Percentiles rank a stretch among this genome's conserved stretches.
phyloP scores from a whole-genome alignment of 1,140 invertebrate genomes.

The Brachystomella parvula region DNA sequence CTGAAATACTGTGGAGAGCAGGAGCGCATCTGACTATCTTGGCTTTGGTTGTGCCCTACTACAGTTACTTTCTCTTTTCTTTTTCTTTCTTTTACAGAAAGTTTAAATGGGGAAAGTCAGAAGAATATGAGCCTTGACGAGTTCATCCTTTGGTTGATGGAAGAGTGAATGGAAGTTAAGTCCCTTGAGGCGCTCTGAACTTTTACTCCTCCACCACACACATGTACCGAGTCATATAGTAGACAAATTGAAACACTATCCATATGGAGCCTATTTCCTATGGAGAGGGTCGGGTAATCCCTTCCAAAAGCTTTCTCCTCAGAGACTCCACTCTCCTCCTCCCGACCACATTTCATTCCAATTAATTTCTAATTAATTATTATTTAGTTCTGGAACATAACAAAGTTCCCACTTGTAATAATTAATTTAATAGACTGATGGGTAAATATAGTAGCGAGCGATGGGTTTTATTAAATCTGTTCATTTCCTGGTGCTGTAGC shows the following conservation, averaged over 20 bases:
- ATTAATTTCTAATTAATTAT: slow-evolving; percentile 14
- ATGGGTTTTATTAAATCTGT: too few species aligned
- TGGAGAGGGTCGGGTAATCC: neutral
- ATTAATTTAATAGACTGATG: too few species aligned
- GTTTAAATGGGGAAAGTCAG: too few species aligned
- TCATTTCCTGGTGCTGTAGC: too few species aligned
- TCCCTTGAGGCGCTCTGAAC: neutral
- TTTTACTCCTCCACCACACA: neutral
- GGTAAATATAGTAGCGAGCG: too few species aligned
- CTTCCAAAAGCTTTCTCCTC: neutral
- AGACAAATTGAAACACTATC: slow-evolving; percentile 6
- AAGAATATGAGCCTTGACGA: too few species aligned
- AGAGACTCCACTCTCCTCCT: neutral
- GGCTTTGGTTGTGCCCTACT: too few species aligned
- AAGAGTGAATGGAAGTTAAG: neutral
- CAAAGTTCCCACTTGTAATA: neutral
- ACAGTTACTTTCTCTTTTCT: too few species aligned
- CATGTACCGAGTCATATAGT: neutral
- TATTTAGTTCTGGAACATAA: slow-evolving; percentile 1
- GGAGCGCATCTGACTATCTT: too few species aligned
- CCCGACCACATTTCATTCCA: neutral
- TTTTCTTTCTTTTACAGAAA: too few species aligned
- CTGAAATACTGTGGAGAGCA: too few species aligned
- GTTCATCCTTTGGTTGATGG: neutral
- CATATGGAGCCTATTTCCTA: neutral